Percentiles rank a stretch among this genome's conserved stretches.
Conservation (phyloP, 2,113 vertebrate species). For the Pogonocichla stellata region DNA sequence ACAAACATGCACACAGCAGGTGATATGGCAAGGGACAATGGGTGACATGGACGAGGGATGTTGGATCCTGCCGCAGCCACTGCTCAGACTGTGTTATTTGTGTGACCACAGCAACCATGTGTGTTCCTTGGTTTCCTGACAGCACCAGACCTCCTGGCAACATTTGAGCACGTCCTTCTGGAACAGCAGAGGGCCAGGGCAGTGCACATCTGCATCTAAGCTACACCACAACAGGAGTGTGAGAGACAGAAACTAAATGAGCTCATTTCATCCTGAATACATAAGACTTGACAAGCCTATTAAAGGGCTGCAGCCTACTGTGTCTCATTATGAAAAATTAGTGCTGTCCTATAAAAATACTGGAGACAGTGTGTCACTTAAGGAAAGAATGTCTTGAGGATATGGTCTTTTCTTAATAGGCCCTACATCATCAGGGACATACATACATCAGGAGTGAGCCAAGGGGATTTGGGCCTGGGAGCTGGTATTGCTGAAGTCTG, state of each 20-base stretch:
- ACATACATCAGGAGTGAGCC: not conserved
- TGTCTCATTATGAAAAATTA: constrained; percentile 55
- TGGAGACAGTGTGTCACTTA: constrained; percentile 25
- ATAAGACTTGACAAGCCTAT: constrained; percentile 53
- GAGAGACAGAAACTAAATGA: constrained; percentile 55
- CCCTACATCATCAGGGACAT: constrained; percentile 20
- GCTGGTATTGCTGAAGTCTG: not conserved
- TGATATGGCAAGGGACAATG: not conserved
- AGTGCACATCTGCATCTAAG: not conserved
- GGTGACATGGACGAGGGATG: not conserved
- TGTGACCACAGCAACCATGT: rapidly evolving
- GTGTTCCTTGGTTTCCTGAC: not conserved
- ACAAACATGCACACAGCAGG: rapidly evolving
- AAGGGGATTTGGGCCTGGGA: not conserved
- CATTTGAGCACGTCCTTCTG: not conserved
- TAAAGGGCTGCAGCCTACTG: constrained; percentile 35
- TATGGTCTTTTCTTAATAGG: not conserved
- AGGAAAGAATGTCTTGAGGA: constrained; percentile 5
- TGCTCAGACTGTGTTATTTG: not conserved
- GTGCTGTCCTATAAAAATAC: constrained; percentile 52
- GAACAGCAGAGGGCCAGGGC: not conserved
- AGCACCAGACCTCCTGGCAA: not conserved
- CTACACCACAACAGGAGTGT: not conserved
- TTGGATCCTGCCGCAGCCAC: not conserved
- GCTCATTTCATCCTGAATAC: constrained; percentile 25